A percentile compares a stretch with the other conserved stretches of the same genome.
phyloP scores from a whole-genome alignment of 2,797 vertebrate genomes.

The Channallabes apus region DNA sequence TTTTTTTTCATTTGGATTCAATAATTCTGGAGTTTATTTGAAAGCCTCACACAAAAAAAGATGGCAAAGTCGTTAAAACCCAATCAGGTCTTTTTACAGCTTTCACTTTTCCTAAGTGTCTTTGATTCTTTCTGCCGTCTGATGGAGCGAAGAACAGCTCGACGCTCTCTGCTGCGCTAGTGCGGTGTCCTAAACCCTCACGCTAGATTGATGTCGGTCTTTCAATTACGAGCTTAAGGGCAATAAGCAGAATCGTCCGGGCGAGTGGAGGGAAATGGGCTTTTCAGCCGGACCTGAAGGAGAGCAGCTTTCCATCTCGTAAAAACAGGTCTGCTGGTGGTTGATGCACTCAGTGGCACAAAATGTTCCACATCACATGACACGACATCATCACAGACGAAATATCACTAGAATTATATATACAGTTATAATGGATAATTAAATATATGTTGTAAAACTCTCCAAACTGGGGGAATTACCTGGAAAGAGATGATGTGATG shows the following conservation, averaged over 20 bases:
- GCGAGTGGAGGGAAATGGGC: slow-evolving; percentile 26
- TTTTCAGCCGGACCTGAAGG: slow-evolving; percentile 52
- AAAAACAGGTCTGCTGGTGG: background rate
- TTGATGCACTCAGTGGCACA: background rate
- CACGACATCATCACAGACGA: background rate
- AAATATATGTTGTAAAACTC: too few species aligned
- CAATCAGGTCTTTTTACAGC: background rate
- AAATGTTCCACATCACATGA: background rate
- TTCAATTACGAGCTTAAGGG: slow-evolving; percentile 59
- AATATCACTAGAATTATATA: too few species aligned
- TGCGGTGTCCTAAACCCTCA: slow-evolving; percentile 21
- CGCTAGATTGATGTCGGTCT: slow-evolving; percentile 45
- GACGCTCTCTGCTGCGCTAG: slow-evolving; percentile 21
- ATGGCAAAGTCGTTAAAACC: background rate
- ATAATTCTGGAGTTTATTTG: background rate
- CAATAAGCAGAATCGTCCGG: slow-evolving; percentile 55
- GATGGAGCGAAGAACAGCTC: slow-evolving; percentile 7
- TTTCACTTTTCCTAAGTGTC: slow-evolving; percentile 1
- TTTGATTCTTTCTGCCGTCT: background rate
- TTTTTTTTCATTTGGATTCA: background rate
- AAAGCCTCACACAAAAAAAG: background rate
- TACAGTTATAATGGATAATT: too few species aligned
- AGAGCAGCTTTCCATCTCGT: background rate
- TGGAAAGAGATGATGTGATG: too few species aligned
- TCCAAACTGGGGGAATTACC: too few species aligned